These are phyloP conservation scores for Phenacoccus solenopsis DNA, from an alignment of 1,140 invertebrate genomes.

Conservation along the genomic window DNA sequence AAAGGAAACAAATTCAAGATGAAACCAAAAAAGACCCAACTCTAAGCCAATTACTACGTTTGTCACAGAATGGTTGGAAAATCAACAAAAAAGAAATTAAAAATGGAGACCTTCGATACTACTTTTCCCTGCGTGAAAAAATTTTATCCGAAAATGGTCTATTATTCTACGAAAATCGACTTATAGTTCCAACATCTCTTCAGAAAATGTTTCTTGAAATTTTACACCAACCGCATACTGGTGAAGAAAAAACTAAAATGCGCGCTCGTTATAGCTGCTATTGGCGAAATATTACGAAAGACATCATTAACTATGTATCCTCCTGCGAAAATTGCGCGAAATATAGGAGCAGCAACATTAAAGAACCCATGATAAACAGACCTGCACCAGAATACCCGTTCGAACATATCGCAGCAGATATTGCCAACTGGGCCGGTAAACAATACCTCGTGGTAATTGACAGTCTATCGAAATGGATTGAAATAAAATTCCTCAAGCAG, in stretches of 20 bases:
- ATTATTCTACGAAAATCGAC: background rate
- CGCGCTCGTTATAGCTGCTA: background rate
- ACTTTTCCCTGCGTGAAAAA: conserved; percentile 15
- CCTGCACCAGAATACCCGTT: background rate
- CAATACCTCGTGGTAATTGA: background rate
- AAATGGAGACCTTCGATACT: conserved; percentile 5
- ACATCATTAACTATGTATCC: background rate
- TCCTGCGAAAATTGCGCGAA: conserved; percentile 4
- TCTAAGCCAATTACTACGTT: conserved; percentile 19
- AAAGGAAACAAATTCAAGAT: conserved; percentile 32
- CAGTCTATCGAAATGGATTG: background rate
- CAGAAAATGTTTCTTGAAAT: background rate
- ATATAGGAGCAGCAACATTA: conserved; percentile 17
- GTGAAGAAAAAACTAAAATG: background rate
- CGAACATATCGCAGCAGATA: conserved; percentile 1
- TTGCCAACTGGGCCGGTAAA: background rate
- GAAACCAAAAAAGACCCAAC: conserved; percentile 25
- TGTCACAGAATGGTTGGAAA: conserved; percentile 17
- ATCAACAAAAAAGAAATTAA: conserved; percentile 18
- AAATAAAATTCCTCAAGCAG: background rate
- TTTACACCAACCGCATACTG: background rate
- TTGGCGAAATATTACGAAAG: background rate
- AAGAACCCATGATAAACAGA: conserved; percentile 6
- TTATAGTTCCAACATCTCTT: background rate
- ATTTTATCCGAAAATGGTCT: conserved; percentile 13